Percentiles rank a stretch among this genome's conserved stretches.
Conservation (phyloP, 2,113 vertebrate genomes). For the Tychaedon coryphoeus region DNA sequence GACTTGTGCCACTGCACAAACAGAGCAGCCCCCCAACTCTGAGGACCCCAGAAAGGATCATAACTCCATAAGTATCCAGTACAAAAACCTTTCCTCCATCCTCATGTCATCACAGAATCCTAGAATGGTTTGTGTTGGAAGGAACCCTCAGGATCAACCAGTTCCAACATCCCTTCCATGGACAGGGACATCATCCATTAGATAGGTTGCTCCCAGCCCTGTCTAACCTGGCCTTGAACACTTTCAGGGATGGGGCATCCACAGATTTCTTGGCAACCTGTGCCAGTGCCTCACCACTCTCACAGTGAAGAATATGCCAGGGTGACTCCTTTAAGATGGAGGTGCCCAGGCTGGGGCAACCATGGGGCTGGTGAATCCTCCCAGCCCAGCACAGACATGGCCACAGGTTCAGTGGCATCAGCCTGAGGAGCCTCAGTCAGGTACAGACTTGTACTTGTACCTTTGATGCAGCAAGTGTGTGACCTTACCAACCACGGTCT, state of each 20-base stretch:
- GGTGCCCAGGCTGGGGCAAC: not conserved
- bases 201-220: not conserved
- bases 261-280: not conserved
- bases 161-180: not conserved
- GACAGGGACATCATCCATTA: not conserved
- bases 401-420: not conserved
- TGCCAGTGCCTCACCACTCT: not conserved
- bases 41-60: not conserved
- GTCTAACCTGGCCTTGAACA: not conserved
- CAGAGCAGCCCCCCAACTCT: not conserved
- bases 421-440: not conserved
- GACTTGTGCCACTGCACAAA: not conserved
- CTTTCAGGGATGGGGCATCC: not conserved
- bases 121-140: not conserved
- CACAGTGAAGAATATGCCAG: not conserved
- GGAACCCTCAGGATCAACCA: not conserved
- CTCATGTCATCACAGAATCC: not conserved
- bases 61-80: not conserved
- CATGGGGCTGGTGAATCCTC: not conserved
- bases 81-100: not conserved
- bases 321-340: not conserved
- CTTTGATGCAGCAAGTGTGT: not conserved
- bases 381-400: not conserved
- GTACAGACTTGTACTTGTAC: not conserved
- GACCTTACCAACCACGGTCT: fast-evolving